phyloP scores from a whole-genome alignment of 2,797 vertebrate species.

The Cephalopachus bancanus region DNA sequence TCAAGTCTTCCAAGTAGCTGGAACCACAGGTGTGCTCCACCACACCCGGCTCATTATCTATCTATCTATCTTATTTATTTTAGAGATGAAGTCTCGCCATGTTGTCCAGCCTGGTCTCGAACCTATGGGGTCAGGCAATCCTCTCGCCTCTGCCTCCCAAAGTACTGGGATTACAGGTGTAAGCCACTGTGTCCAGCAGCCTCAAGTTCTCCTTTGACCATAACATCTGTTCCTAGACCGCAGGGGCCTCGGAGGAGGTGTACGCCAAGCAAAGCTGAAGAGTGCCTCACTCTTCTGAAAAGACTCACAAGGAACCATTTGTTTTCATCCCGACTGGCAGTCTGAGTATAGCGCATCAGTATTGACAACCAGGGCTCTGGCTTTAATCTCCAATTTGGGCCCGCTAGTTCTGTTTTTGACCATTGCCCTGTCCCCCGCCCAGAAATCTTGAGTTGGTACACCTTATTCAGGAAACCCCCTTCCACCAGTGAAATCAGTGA shows the following conservation, averaged over 20 bases:
- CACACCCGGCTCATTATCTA: too few relatives aligned
- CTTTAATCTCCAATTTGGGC: background rate
- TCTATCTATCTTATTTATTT: too few relatives aligned
- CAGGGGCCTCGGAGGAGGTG: background rate
- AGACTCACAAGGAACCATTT: background rate
- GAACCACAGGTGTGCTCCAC: too few relatives aligned
- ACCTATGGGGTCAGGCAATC: too few relatives aligned
- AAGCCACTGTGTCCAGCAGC: too few relatives aligned
- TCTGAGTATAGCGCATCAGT: background rate
- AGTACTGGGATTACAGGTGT: too few relatives aligned
- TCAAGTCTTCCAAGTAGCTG: too few relatives aligned
- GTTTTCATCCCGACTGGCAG: background rate
- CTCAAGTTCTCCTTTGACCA: background rate
- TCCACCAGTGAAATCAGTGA: background rate
- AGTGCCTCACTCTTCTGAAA: background rate
- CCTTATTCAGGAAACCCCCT: background rate
- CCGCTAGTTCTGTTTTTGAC: background rate
- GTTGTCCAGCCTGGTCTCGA: too few relatives aligned
- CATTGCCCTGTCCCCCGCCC: too few relatives aligned
- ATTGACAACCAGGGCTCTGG: background rate
- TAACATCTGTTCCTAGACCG: background rate
- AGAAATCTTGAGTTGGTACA: background rate
- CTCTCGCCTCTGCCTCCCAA: too few relatives aligned
- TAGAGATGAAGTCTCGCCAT: too few relatives aligned
- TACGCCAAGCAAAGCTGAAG: background rate